Evolutionary conservation across 2,113 vertebrate species (phyloP).

Genomic region (Chamaea fasciata): DNA sequence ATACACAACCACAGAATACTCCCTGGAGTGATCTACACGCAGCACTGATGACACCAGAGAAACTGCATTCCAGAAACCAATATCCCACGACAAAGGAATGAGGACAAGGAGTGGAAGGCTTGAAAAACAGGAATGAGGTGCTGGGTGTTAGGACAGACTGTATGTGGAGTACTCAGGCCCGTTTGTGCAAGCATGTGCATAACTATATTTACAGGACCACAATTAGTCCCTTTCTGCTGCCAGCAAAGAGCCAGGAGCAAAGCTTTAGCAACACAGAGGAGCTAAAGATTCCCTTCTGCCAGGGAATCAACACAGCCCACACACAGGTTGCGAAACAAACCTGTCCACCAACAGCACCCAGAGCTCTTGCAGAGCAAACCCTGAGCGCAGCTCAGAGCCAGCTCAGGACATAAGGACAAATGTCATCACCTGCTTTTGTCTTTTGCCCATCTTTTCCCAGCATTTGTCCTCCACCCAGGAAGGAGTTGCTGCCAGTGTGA

Average conservation of each 20-base stretch:
- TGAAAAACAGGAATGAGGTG: constrained; percentile 56
- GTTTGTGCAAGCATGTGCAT: constrained; percentile 51
- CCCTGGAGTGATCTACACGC: constrained; percentile 61
- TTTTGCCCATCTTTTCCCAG: background rate
- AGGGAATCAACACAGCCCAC: constrained; percentile 8
- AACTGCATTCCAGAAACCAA: constrained; percentile 68
- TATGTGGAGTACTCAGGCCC: background rate
- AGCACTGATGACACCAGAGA: constrained; percentile 68
- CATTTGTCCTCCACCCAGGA: background rate
- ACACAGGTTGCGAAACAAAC: constrained; percentile 37
- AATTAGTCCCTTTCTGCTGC: constrained; percentile 48
- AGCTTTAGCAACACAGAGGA: background rate
- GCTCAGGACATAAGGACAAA: background rate
- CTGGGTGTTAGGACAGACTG: constrained; percentile 18
- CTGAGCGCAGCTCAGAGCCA: background rate
- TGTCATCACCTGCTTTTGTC: background rate
- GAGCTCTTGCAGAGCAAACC: background rate
- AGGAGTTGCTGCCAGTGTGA: background rate
- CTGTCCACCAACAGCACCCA: constrained; percentile 2
- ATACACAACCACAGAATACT: constrained; percentile 49
- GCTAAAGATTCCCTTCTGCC: constrained; percentile 27
- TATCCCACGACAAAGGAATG: constrained; percentile 64
- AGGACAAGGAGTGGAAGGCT: constrained; percentile 57
- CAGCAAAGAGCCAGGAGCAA: constrained; percentile 46
- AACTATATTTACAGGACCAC: constrained; percentile 54